Conservation (phyloP, 1,140 invertebrate genomes). For the Lordiphosa collinella region DNA sequence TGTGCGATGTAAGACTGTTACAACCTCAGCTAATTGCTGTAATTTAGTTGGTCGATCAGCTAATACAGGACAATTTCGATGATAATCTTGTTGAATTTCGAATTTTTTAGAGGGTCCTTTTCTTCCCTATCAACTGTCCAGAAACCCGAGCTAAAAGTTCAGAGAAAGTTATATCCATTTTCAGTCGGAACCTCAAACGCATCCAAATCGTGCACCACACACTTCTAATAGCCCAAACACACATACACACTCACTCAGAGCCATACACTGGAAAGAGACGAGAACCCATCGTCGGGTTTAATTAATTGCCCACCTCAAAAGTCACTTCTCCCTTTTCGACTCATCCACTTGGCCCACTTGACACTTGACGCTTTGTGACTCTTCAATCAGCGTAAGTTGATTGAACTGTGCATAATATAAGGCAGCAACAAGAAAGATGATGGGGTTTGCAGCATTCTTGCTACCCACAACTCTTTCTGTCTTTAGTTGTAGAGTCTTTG, state of each 20-base stretch:
- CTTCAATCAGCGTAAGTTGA: slow-evolving; percentile 55
- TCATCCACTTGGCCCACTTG: slow-evolving; percentile 18
- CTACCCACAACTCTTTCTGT: background rate
- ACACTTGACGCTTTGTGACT: slow-evolving; percentile 50
- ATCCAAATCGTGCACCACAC: slow-evolving; percentile 39
- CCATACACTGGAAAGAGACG: background rate
- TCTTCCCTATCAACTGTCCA: too few species aligned
- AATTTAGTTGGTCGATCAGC: too few species aligned
- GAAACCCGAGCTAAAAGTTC: too few species aligned
- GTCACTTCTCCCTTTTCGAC: slow-evolving; percentile 16
- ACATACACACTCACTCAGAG: background rate
- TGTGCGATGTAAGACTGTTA: too few species aligned
- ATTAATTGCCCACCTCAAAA: slow-evolving; percentile 38
- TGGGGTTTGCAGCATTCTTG: background rate
- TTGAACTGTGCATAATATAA: slow-evolving; percentile 42
- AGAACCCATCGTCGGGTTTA: slow-evolving; percentile 17
- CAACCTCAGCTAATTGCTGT: too few species aligned
- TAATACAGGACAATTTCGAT: too few species aligned
- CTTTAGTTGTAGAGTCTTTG: slow-evolving; percentile 17
- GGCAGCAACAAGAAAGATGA: slow-evolving; percentile 1
- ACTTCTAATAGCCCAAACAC: slow-evolving; percentile 31
- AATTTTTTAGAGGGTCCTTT: too few species aligned
- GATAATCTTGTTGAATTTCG: too few species aligned
- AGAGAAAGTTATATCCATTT: too few species aligned
- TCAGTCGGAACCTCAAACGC: slow-evolving; percentile 9